These are phyloP conservation scores for Albula glossodonta DNA, from an alignment of 2,113 vertebrate genomes.

Conservation along the genomic window DNA sequence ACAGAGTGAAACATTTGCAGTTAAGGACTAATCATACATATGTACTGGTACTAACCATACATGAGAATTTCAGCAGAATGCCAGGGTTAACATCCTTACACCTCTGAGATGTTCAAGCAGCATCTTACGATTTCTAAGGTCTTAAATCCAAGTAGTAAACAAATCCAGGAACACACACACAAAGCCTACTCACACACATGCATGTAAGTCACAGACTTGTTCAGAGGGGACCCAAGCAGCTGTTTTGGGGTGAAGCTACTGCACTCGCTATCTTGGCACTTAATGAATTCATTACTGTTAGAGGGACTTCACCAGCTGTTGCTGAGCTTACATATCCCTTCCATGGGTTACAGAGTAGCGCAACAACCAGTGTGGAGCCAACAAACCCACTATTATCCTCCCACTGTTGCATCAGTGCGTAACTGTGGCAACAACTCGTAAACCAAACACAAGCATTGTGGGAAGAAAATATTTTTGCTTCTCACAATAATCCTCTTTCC, in stretches of 20 bases:
- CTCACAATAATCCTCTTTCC: background rate
- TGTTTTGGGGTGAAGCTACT: slow-evolving; percentile 37
- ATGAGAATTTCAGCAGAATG: too few species aligned
- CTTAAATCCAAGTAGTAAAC: background rate
- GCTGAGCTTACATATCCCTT: slow-evolving; percentile 45
- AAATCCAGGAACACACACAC: background rate
- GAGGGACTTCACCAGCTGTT: slow-evolving; percentile 54
- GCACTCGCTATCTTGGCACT: slow-evolving; percentile 43
- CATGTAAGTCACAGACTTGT: background rate
- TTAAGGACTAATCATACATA: background rate
- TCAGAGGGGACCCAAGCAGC: slow-evolving; percentile 16
- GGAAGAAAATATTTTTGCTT: background rate
- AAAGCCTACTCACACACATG: background rate
- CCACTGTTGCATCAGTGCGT: background rate
- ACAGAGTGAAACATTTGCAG: background rate
- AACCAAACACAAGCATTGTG: background rate
- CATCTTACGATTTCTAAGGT: too few species aligned
- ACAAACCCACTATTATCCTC: background rate
- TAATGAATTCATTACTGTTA: slow-evolving; percentile 42
- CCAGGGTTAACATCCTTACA: too few species aligned
- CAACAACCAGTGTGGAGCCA: background rate
- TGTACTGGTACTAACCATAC: too few species aligned
- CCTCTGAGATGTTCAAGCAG: too few species aligned
- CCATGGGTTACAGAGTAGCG: slow-evolving; percentile 46
- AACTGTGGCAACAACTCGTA: background rate